Conservation (phyloP, 2,797 vertebrate genomes). For the Artibeus lituratus region DNA sequence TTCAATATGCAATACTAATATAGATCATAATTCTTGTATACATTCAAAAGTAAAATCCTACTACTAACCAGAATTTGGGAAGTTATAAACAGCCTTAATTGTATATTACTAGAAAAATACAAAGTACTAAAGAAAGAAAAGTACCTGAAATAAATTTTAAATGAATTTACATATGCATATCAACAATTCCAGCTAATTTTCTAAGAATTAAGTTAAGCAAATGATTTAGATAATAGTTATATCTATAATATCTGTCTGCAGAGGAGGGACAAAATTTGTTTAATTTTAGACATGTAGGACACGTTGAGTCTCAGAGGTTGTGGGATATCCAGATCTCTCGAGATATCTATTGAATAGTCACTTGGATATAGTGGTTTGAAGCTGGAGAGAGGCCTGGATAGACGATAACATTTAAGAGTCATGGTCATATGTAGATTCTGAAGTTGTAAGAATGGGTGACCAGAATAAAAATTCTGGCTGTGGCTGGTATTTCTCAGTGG, state of each 20-base stretch:
- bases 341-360: neutral
- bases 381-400: neutral
- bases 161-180: slow-evolving; percentile 9
- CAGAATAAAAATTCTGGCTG: neutral
- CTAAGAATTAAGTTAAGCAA: slow-evolving; percentile 39
- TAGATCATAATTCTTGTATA: slow-evolving; percentile 1
- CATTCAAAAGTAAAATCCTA: neutral
- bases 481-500: no score
- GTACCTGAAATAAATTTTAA: slow-evolving; percentile 42
- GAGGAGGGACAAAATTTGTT: neutral
- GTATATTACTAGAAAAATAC: neutral
- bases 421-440: neutral
- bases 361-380: neutral
- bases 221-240: neutral
- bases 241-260: neutral
- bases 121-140: slow-evolving; percentile 41
- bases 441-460: neutral
- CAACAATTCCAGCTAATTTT: slow-evolving; percentile 37
- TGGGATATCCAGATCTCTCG: neutral
- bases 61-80: slow-evolving; percentile 45
- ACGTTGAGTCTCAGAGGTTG: neutral
- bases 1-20: neutral
- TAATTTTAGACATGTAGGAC: neutral
- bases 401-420: neutral
- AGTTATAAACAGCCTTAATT: slow-evolving; percentile 18